A percentile compares a stretch with the other conserved stretches of the same genome.
Conservation (phyloP, 2,888 invertebrate genomes). For the Seira ritae region DNA sequence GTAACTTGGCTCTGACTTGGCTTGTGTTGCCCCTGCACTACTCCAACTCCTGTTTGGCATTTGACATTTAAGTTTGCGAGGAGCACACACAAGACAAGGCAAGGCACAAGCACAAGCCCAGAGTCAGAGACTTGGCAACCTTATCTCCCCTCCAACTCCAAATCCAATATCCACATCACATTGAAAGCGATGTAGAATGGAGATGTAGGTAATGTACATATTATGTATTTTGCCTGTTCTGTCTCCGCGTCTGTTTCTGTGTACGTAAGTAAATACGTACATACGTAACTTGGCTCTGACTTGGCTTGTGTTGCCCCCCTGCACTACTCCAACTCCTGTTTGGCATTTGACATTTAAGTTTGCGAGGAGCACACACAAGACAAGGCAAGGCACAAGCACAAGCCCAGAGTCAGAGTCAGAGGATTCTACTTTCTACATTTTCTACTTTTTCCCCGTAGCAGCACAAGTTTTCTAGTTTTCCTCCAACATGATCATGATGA, state of each 20-base stretch:
- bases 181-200: too few species aligned
- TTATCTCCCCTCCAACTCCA: too few species aligned
- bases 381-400: constrained; percentile 27
- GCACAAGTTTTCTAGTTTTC: constrained; percentile 34
- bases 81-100: constrained; percentile 29
- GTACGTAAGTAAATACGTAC: too few species aligned
- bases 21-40: not conserved
- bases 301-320: not conserved
- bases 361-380: constrained; percentile 33
- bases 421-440: constrained; percentile 17
- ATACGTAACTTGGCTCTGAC: not conserved
- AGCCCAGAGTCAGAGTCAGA: constrained; percentile 28
- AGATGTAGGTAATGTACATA: too few species aligned
- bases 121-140: not conserved
- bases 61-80: constrained; percentile 53
- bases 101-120: constrained; percentile 32
- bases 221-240: too few species aligned
- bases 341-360: constrained; percentile 61
- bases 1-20: not conserved
- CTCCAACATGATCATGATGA: constrained; percentile 20
- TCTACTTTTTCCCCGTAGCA: constrained; percentile 18
- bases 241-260: too few species aligned
- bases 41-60: constrained; percentile 47
- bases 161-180: too few species aligned
- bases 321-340: constrained; percentile 24